Conservation (phyloP, 2,888 invertebrate genomes). For the Sphaeridia pumilis region DNA sequence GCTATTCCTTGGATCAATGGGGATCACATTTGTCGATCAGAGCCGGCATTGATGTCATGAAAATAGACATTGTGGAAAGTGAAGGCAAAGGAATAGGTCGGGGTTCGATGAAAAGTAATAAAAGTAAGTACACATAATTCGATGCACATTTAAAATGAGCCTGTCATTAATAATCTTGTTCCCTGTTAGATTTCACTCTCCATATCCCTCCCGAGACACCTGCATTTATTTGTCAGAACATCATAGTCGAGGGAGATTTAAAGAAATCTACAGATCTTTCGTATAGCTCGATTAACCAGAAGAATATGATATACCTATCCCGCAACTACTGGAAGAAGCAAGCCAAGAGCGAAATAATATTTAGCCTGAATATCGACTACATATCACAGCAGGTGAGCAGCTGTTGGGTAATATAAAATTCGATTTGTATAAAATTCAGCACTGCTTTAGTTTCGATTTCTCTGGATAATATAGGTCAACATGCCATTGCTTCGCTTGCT, state of each 20-base stretch:
- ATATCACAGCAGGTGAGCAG: slow-evolving; percentile 71
- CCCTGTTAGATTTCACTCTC: slow-evolving; percentile 45
- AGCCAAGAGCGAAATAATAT: slow-evolving; percentile 82
- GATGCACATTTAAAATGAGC: not conserved
- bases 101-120: slow-evolving; percentile 17
- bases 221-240: slow-evolving; percentile 83
- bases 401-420: not conserved
- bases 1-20: slow-evolving; percentile 63
- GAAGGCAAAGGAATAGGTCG: slow-evolving; percentile 44
- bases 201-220: slow-evolving; percentile 63
- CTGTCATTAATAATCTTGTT: no score
- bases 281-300: slow-evolving; percentile 53
- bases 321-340: slow-evolving; percentile 77
- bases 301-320: slow-evolving; percentile 72
- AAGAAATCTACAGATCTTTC: slow-evolving; percentile 42
- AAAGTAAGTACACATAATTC: not conserved
- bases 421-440: not conserved
- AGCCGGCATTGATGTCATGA: slow-evolving; percentile 73
- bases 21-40: slow-evolving; percentile 74
- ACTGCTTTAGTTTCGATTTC: not conserved
- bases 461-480: slow-evolving; percentile 57
- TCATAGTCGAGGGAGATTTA: slow-evolving; percentile 77
- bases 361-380: slow-evolving; percentile 73
- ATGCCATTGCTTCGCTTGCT: slow-evolving; percentile 84
- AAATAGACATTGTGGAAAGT: slow-evolving; percentile 89